phyloP scores from a whole-genome alignment of 2,888 invertebrate genomes.

The Exephanes ischioxanthus region DNA sequence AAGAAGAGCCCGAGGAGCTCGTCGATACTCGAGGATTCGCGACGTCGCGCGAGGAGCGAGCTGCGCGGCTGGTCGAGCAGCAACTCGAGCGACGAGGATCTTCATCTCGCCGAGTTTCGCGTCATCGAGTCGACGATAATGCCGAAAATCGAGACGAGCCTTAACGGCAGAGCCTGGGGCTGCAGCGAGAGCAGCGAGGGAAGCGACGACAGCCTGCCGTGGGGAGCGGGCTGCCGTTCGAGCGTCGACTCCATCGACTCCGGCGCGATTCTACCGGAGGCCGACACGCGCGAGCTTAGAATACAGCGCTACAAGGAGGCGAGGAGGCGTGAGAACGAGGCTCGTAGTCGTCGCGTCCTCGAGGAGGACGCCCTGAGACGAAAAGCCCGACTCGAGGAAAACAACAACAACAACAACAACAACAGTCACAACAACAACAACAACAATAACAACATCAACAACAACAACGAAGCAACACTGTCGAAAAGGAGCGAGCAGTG shows the following conservation, averaged over 20 bases:
- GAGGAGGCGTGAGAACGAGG: conserved; percentile 82
- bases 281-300: conserved; percentile 81
- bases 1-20: conserved; percentile 66
- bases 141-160: conserved; percentile 67
- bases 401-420: conserved; percentile 68
- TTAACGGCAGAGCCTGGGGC: conserved; percentile 78
- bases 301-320: conserved; percentile 83
- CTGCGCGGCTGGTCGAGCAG: conserved; percentile 83
- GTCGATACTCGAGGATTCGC: conserved; percentile 77
- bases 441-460: conserved; percentile 76
- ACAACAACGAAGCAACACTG: conserved; percentile 55
- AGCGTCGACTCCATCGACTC: conserved; percentile 80
- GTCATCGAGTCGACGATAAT: conserved; percentile 70
- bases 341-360: conserved; percentile 79
- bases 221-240: conserved; percentile 76
- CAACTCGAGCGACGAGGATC: conserved; percentile 83
- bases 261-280: conserved; percentile 72
- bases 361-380: conserved; percentile 81
- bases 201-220: conserved; percentile 83
- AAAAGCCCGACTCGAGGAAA: conserved; percentile 74
- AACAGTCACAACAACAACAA: conserved; percentile 52
- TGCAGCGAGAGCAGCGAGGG: conserved; percentile 84
- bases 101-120: conserved; percentile 66
- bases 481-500: background rate
- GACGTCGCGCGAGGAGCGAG: conserved; percentile 81